Evolutionary conservation across 92 coral and sea anemone genomes (phyloP).

Genomic region (Phymanthus crucifer): DNA sequence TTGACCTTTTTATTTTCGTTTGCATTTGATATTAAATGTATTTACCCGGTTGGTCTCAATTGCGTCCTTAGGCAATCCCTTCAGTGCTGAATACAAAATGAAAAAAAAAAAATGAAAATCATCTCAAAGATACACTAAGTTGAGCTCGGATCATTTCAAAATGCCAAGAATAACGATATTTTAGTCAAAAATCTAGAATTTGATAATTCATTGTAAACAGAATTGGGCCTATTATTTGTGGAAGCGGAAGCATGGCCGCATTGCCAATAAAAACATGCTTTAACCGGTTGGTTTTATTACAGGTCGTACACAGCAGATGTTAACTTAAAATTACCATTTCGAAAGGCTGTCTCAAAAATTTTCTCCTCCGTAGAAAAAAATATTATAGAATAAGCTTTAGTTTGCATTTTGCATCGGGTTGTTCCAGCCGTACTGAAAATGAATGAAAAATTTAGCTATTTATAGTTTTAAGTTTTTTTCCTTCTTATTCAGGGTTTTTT

Average conservation of each 20-base stretch:
- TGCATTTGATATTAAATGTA: too few relatives aligned
- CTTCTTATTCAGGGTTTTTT: background rate
- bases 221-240: background rate
- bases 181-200: background rate
- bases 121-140: background rate
- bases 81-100: background rate
- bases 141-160: background rate
- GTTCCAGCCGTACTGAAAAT: background rate
- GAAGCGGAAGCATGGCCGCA: background rate
- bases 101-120: background rate
- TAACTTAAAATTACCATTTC: slow-evolving; percentile 2
- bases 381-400: too few relatives aligned
- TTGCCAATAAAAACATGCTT: background rate
- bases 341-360: background rate
- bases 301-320: background rate
- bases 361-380: background rate
- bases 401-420: too few relatives aligned
- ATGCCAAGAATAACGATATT: background rate
- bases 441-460: background rate
- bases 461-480: background rate
- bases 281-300: background rate
- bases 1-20: too few relatives aligned
- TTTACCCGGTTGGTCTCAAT: too few relatives aligned
- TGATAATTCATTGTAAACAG: background rate
- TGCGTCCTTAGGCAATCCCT: too few relatives aligned